Evolutionary conservation across 2,113 vertebrate genomes (phyloP), one percentile per base, ranked within the genome.

Genomic region (Scolopax mira): DNA sequence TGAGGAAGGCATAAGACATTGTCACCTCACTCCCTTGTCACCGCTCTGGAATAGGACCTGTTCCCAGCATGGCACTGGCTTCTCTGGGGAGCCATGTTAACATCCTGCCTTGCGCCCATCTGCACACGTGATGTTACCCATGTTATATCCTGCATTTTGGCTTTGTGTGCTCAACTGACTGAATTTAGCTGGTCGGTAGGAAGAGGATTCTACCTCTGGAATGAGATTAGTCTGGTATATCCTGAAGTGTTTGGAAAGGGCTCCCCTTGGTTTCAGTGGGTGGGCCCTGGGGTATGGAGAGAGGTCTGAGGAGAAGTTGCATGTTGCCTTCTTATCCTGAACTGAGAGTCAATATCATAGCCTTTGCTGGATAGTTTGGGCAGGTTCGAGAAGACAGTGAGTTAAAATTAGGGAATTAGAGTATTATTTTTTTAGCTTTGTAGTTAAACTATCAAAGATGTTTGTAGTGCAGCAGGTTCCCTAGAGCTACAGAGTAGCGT

Each of bases 401-500:
- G 22, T 62, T 67, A 65, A 55, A 90, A 78, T 42, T 48, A 67
- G 18, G 18, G 42, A 89, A 78, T 42, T 9, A 11, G 24, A 66
- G 10, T 70, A 17, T 49, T 65, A 18, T 31, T 79, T 82, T 44
- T 49, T 31, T 55, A n/a, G 10, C 33, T 81, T 62, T 71, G 30
- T 41, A 37, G n/a, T 54, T 89, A 51, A 72, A 22, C 55, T 30
- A 22, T 28, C 46, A 8, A 73, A 61, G 46, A 65, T 4, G 8
- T 24, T 8, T 65, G 30, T 65, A 39, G 33, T 18, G 23, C 49
- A n/a, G 37, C 9, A 64, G 42, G 25, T 31, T 83, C 33, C 49
- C 44, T 31, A 6, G 33, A 31, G 24, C 37, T 39, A 14, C 0
- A 0, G 3, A 6, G 60, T 10, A 35, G 5, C 22, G 8, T 35